Evolutionary conservation across 2,113 vertebrate genomes (phyloP), one percentile per base, ranked within the genome.

Genomic region (Stegostoma tigrinum): DNA sequence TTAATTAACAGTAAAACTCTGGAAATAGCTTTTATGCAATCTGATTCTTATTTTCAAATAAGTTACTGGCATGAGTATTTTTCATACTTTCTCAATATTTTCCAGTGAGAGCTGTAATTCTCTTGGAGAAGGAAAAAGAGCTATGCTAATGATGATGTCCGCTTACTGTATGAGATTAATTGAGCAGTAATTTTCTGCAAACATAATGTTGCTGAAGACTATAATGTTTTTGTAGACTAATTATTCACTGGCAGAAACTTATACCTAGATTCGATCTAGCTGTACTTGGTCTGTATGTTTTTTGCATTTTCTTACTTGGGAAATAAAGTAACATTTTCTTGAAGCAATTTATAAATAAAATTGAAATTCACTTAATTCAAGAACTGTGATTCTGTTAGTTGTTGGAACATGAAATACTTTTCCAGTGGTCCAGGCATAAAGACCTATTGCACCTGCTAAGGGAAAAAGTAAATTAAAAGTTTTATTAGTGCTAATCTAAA

Each of bases 161-260:
- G 38, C 42, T 42, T 38, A 21, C 17, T 83, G n/a, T 42, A 42
- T 17, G 0, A 42, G 78, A 17, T 80, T 38, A n/a, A 42, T 42
- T 83, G n/a, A 42, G 78, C n/a, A n/a, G 15, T 83, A 42, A 83
- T 83, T 42, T 83, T 83, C 15, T 83, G 2, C 17, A 38, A 38
- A 42, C 0, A 42, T 83, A 42, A 83, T 42, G 4, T 42, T 42
- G 17, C 78, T 42, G 78, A 83, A 72, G 30, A 30, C 0, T 30
- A 72, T 8, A 30, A 30, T 72, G 70, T 72, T 48, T 87, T 87
- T 52, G 7, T 52, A 27, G 85, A 87, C 17, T 52, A 52, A 48
- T 87, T 87, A 87, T 87, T 87, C 85, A 24, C 85, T 45, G 85
- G 85, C 45, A 23, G 45, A 87, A 87, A 87, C 23, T 45, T 87